Evolutionary conservation across 1,140 invertebrate genomes (phyloP).

Genomic region (Nasonia giraulti): DNA sequence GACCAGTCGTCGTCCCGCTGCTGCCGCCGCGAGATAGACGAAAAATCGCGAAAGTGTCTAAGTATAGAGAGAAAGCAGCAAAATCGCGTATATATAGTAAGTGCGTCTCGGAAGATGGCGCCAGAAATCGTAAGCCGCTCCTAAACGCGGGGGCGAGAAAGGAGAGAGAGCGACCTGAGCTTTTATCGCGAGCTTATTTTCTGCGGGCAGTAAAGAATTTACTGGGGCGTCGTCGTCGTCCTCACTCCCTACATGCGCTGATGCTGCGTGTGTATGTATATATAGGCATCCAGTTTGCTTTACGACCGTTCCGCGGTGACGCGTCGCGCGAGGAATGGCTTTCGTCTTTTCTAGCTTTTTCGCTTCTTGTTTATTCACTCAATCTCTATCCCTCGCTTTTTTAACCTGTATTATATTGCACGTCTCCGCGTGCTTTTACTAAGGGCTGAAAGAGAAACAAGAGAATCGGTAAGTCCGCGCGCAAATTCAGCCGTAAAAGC

Average conservation of each 20-base stretch:
- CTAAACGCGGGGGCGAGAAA: background rate
- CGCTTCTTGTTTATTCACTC: slow-evolving; percentile 2
- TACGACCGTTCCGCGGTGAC: slow-evolving; percentile 26
- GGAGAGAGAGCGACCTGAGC: background rate
- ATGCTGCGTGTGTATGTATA: background rate
- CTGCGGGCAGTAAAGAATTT: slow-evolving; percentile 40
- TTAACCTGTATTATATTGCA: background rate
- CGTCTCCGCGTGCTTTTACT: too few relatives aligned
- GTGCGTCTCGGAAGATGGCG: slow-evolving; percentile 21
- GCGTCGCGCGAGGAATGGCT: slow-evolving; percentile 21
- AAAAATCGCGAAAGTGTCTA: background rate
- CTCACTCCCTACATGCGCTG: background rate
- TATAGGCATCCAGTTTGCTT: slow-evolving; percentile 32
- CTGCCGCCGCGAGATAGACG: background rate
- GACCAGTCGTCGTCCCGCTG: background rate
- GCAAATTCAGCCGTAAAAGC: too few relatives aligned
- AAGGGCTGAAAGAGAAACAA: too few relatives aligned
- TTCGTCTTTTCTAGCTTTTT: background rate
- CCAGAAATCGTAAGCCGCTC: slow-evolving; percentile 32
- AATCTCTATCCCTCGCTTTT: background rate
- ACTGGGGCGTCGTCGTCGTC: slow-evolving; percentile 1
- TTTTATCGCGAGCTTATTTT: slow-evolving; percentile 49
- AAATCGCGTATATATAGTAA: too few relatives aligned
- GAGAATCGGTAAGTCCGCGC: too few relatives aligned
- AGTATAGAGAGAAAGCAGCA: background rate